Conservation (phyloP, 1,140 invertebrate species). For the Nasonia vitripennis region DNA sequence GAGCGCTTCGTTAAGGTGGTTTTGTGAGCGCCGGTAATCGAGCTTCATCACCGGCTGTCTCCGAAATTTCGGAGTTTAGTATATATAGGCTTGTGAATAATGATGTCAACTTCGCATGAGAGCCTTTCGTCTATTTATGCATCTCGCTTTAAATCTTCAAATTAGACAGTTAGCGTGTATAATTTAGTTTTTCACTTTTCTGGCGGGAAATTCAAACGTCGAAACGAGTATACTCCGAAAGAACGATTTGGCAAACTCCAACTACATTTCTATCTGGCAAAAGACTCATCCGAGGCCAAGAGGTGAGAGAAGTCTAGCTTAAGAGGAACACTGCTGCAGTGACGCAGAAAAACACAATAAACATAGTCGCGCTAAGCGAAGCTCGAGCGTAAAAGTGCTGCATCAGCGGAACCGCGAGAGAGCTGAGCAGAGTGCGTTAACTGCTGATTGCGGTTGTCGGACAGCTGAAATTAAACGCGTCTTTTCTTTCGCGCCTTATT, state of each 20-base stretch:
- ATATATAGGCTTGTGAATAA: no score
- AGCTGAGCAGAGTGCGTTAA: constrained; percentile 35
- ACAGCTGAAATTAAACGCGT: constrained; percentile 43
- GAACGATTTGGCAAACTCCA: no score
- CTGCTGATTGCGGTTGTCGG: constrained; percentile 41
- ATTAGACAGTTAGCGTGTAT: no score
- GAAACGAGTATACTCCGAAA: no score
- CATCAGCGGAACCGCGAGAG: constrained; percentile 20
- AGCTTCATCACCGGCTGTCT: no score
- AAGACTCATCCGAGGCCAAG: not conserved
- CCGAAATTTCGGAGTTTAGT: no score
- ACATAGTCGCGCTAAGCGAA: not conserved
- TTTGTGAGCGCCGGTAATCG: not conserved
- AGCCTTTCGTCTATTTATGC: no score
- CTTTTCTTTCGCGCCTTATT: constrained; percentile 17
- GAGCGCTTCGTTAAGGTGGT: constrained; percentile 22
- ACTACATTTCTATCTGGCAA: no score
- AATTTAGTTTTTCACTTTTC: no score
- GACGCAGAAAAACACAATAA: not conserved
- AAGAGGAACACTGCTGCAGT: not conserved
- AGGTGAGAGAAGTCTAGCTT: not conserved
- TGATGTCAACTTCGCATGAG: no score
- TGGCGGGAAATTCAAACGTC: no score
- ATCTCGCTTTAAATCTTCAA: no score
- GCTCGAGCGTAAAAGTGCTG: not conserved